Evolutionary conservation across 2,888 invertebrate genomes (phyloP), one percentile per base, ranked within the genome.

Genomic region (Phortica magna): DNA sequence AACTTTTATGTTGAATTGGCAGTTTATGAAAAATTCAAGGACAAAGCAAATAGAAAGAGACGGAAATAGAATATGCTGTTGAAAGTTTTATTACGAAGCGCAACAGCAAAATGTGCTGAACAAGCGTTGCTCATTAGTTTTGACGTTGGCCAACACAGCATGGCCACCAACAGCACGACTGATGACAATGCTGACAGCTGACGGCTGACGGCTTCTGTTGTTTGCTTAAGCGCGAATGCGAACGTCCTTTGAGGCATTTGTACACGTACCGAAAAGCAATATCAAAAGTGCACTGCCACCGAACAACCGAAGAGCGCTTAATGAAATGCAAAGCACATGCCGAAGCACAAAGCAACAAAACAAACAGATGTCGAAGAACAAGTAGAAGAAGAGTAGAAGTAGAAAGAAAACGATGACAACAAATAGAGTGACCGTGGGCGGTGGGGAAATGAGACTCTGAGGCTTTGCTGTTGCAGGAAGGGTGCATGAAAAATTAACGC

Each of bases 11-110:
- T 81, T 83, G 88, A 85, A 83, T 83, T 85, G 86, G 82, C 88
- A 88, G 84, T 84, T 85, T 88, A 83, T 85, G 83, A 80, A 83
- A 78, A 83, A 88, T 84, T 87, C 88, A 85, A 85, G 85, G 86
- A 80, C 82, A 82, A 68, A 68, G 22, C 22, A 22, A 65, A 65
- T 10, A 14, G 39, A 67, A 42, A 0, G 31, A 31, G 31, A 31
- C 31, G 5, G 31, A 31, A 31, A 31, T 31, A 31, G 5, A 31
- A 31, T 31, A 31, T 31, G 31, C 31, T 31, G 31, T 48, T 48
- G 48, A 48, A 48, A 48, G 10, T 48, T 48, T 48, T 12, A 48
- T 48, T 31, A 31, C 31, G 5, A 55, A n/a, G 17, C 14, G 1
- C 53, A 71, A 31, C n/a, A 71, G 19, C n/a, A 55, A 55, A 48